These are phyloP conservation scores for Solenopsis fugax DNA, from an alignment of 1,140 invertebrate species.

Conservation along the genomic window DNA sequence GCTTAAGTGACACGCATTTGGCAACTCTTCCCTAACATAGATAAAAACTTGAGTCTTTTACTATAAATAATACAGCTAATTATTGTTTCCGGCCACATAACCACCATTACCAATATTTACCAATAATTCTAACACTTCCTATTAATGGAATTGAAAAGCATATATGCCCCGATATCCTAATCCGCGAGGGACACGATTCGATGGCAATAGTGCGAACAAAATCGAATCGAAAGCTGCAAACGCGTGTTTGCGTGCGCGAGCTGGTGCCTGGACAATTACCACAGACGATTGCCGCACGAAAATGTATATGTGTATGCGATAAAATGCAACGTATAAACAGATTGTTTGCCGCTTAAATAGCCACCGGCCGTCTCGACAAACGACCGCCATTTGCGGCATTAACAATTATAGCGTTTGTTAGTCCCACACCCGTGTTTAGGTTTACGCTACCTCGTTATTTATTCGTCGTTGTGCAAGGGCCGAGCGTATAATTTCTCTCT, in stretches of 20 bases:
- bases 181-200: neutral
- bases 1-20: no score
- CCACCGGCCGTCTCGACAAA: constrained; percentile 50
- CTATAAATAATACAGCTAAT: neutral
- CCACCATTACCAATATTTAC: neutral
- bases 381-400: constrained; percentile 35
- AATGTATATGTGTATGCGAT: constrained; percentile 41
- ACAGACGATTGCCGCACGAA: constrained; percentile 5
- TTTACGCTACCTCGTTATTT: constrained; percentile 45
- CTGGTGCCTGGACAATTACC: constrained; percentile 15
- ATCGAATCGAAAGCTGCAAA: constrained; percentile 28
- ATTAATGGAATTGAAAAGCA: constrained; percentile 4
- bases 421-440: constrained; percentile 14
- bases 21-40: neutral
- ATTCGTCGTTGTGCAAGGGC: neutral
- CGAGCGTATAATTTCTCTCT: constrained; percentile 18
- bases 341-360: constrained; percentile 51
- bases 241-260: neutral
- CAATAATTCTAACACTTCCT: neutral
- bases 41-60: neutral
- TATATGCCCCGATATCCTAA: neutral
- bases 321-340: constrained; percentile 50
- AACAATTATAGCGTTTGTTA: constrained; percentile 57
- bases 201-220: neutral
- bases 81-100: neutral